phyloP scores from a whole-genome alignment of 2,797 vertebrate species.

The Peromyscus aztecus region DNA sequence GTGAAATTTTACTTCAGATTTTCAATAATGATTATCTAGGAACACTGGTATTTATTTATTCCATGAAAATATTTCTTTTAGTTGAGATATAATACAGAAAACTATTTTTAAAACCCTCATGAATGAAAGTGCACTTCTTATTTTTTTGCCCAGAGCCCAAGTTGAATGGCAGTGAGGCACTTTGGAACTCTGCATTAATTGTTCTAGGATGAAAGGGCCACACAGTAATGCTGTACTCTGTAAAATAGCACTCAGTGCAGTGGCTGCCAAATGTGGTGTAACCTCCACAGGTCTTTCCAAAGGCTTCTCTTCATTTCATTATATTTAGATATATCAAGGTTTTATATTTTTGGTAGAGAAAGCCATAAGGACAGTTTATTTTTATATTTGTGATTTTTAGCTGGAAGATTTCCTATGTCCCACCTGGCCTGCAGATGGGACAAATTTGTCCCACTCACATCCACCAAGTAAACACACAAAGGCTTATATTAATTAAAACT shows the following conservation, averaged over 20 bases:
- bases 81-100: constrained; percentile 46
- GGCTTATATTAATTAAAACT: too few species aligned
- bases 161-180: constrained; percentile 43
- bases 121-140: constrained; percentile 46
- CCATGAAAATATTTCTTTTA: constrained; percentile 29
- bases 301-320: not conserved
- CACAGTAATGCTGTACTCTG: not conserved
- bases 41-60: not conserved
- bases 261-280: not conserved
- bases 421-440: too few species aligned
- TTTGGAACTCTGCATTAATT: constrained; percentile 48
- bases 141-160: constrained; percentile 42
- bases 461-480: too few species aligned
- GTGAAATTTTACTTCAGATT: not conserved
- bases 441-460: too few species aligned
- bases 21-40: not conserved
- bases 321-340: not conserved
- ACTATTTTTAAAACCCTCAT: constrained; percentile 21
- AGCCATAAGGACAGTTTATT: not conserved
- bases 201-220: constrained; percentile 24
- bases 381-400: not conserved
- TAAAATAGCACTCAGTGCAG: constrained; percentile 20
- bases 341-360: not conserved
- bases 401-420: too few species aligned
- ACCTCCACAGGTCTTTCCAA: not conserved